Conservation (phyloP, 2,113 vertebrate genomes). For the Lasiurus borealis region DNA sequence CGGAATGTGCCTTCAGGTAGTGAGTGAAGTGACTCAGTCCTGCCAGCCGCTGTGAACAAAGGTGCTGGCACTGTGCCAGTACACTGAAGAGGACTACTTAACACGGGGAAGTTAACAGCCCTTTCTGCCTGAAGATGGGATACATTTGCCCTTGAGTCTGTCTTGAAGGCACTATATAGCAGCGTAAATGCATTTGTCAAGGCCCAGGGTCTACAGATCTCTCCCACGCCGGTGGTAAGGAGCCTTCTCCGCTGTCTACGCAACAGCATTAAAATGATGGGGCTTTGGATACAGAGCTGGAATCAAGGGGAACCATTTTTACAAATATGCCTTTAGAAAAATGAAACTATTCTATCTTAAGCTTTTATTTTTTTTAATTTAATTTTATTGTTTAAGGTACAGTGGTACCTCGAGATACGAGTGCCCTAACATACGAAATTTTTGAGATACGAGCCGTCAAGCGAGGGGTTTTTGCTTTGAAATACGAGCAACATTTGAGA, state of each 20-base stretch:
- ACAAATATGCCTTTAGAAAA: conserved; percentile 19
- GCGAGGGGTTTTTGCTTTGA: too few species aligned
- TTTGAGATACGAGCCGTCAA: too few species aligned
- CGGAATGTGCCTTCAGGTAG: neutral
- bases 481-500: too few species aligned
- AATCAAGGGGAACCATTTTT: conserved; percentile 14
- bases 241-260: neutral
- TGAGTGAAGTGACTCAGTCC: neutral
- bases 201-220: neutral
- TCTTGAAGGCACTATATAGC: neutral
- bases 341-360: neutral
- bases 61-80: neutral
- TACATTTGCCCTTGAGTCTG: neutral
- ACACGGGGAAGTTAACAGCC: neutral
- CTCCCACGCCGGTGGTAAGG: neutral
- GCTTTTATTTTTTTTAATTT: neutral
- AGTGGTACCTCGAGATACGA: too few species aligned
- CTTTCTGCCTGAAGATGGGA: neutral
- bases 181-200: neutral
- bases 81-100: conserved; percentile 9
- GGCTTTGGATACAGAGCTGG: neutral
- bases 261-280: neutral
- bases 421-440: too few species aligned
- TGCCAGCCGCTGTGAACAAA: conserved; percentile 9
- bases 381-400: too few species aligned